Conservation (phyloP, 2,113 vertebrate species). For the Nerophis lumbriciformis region DNA sequence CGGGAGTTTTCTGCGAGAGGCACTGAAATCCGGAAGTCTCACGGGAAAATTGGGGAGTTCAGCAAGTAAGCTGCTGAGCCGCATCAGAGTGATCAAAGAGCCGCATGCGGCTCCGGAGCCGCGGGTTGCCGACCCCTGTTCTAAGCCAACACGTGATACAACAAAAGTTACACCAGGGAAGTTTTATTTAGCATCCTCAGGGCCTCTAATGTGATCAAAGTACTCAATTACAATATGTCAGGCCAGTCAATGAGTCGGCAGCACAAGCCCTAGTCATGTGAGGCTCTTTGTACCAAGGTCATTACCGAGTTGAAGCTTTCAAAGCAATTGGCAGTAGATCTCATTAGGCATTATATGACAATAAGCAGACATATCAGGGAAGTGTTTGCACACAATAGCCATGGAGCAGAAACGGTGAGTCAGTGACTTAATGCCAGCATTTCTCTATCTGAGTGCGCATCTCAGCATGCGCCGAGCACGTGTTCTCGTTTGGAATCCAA, state of each 20-base stretch:
- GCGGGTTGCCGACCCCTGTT: too few relatives aligned
- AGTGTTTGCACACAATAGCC: background rate
- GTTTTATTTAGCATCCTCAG: background rate
- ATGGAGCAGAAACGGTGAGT: slow-evolving; percentile 4
- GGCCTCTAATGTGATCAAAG: too few relatives aligned
- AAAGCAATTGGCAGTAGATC: background rate
- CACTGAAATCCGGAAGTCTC: too few relatives aligned
- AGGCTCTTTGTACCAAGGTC: background rate
- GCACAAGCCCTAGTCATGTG: background rate
- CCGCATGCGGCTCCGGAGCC: too few relatives aligned
- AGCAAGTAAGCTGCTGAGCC: too few relatives aligned
- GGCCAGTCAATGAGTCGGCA: too few relatives aligned
- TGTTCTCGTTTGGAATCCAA: slow-evolving; percentile 38
- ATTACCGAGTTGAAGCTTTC: background rate
- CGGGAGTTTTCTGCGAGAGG: too few relatives aligned
- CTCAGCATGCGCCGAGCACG: slow-evolving; percentile 24
- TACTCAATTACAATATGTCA: background rate
- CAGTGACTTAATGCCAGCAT: slow-evolving; percentile 13
- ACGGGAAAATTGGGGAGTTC: too few relatives aligned
- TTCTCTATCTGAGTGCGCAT: slow-evolving; percentile 16
- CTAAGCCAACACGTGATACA: background rate
- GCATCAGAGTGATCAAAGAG: too few relatives aligned
- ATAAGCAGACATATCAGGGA: background rate
- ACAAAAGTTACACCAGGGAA: too few relatives aligned
- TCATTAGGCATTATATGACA: background rate